Evolutionary conservation across 1,140 invertebrate genomes (phyloP).

Genomic region (Agrypnia vestita): DNA sequence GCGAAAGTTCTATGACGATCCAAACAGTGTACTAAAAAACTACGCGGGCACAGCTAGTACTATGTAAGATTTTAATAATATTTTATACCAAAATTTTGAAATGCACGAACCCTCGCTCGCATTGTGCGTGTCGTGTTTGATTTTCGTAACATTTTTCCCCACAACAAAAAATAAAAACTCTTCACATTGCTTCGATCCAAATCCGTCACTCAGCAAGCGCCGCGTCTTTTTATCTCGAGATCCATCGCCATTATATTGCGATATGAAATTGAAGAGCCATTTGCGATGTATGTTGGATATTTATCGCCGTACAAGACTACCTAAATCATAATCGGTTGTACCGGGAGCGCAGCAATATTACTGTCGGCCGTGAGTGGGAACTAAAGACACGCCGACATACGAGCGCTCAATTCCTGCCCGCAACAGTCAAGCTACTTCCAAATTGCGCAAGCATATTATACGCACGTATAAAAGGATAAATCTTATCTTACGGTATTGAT

Average conservation of each 20-base stretch:
- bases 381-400: constrained; percentile 16
- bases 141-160: constrained; percentile 10
- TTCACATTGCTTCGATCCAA: neutral
- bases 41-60: too few relatives aligned
- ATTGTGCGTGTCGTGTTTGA: constrained; percentile 1
- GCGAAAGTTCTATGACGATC: too few relatives aligned
- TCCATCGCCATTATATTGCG: constrained; percentile 28
- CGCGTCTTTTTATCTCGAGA: constrained; percentile 19
- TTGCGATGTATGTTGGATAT: constrained; percentile 24
- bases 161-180: neutral
- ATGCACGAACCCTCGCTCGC: neutral
- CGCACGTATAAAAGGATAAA: neutral
- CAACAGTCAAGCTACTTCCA: neutral
- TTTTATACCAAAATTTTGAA: too few relatives aligned
- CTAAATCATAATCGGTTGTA: constrained; percentile 53
- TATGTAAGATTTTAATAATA: too few relatives aligned
- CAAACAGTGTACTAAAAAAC: too few relatives aligned
- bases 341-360: constrained; percentile 24
- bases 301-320: constrained; percentile 52
- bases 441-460: neutral
- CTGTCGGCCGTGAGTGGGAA: constrained; percentile 28
- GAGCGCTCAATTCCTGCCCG: neutral
- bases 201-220: constrained; percentile 26
- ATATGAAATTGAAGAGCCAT: constrained; percentile 18
- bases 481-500: neutral